Evolutionary conservation across 2,797 vertebrate species (phyloP).

Genomic region (Artibeus lituratus): DNA sequence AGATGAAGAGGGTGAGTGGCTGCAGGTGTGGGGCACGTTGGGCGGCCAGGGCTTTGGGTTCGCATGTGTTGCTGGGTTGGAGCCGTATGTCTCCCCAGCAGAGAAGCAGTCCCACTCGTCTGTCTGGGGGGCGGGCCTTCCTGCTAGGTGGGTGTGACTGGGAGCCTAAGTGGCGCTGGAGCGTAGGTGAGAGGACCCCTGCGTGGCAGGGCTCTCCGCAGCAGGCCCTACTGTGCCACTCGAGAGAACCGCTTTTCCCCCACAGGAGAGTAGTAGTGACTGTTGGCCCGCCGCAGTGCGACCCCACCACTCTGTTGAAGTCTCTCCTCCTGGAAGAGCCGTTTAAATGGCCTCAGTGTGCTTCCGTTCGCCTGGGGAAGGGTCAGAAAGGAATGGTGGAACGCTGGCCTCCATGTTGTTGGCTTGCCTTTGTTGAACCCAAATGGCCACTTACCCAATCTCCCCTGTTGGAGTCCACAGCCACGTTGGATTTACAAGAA

Average conservation of each 20-base stretch:
- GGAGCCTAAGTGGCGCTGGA: background rate
- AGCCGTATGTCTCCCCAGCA: background rate
- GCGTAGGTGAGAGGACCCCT: background rate
- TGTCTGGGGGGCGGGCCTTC: background rate
- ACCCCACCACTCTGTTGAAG: conserved; percentile 59
- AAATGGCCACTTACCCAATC: conserved; percentile 41
- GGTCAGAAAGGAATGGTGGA: conserved; percentile 65
- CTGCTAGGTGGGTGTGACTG: background rate
- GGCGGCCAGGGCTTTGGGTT: background rate
- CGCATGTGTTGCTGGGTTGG: background rate
- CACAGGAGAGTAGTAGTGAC: conserved; percentile 71
- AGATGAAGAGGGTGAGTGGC: conserved; percentile 92
- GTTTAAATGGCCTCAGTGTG: conserved; percentile 58
- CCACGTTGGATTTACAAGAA: conserved; percentile 66
- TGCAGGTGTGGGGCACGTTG: background rate
- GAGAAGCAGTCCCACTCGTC: background rate
- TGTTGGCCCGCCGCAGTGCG: conserved; percentile 65
- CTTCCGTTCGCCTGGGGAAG: conserved; percentile 57
- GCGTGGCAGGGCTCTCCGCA: conserved; percentile 37
- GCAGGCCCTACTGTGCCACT: conserved; percentile 60
- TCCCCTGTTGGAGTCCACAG: conserved; percentile 62
- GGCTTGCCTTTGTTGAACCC: conserved; percentile 10
- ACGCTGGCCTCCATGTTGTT: conserved; percentile 50
- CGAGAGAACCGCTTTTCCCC: conserved; percentile 72
- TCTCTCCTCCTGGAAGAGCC: conserved; percentile 68